A percentile compares a stretch with the other conserved stretches of the same genome.
These are phyloP conservation scores for Manis javanica DNA, from an alignment of 2,797 vertebrate genomes.

Conservation along the genomic window DNA sequence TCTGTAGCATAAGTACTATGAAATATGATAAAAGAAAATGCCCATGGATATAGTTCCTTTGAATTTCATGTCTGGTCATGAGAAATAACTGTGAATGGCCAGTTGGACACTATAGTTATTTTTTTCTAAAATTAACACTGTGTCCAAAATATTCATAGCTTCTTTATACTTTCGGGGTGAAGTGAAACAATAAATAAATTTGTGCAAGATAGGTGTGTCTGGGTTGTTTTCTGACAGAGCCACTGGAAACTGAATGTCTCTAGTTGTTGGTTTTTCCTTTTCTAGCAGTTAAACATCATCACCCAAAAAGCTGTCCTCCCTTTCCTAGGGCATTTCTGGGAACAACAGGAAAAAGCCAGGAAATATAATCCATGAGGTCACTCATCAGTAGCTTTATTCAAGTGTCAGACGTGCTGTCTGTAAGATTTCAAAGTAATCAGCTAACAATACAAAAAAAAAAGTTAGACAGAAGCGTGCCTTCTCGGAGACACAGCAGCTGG, in stretches of 20 bases:
- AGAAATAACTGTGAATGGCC: not conserved
- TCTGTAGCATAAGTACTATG: not conserved
- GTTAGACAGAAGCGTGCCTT: not conserved
- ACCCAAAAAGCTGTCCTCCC: not conserved
- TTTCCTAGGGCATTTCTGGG: not conserved
- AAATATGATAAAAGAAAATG: conserved; percentile 15
- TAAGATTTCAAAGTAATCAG: not conserved
- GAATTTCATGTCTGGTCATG: not conserved
- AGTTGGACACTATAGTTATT: not conserved
- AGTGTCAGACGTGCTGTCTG: not conserved
- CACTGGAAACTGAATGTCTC: not conserved
- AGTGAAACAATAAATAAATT: not conserved
- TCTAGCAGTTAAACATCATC: not conserved
- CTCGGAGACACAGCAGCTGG: not conserved
- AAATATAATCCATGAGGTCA: not conserved
- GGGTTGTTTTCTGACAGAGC: not conserved
- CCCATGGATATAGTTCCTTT: not conserved
- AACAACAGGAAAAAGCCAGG: not conserved
- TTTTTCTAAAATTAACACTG: not conserved
- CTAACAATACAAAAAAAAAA: not conserved
- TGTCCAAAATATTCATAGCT: not conserved
- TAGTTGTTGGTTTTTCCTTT: not conserved
- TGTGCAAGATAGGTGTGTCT: not conserved
- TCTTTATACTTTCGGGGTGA: not conserved
- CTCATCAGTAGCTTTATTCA: not conserved